Evolutionary conservation across 2,113 vertebrate species (phyloP), one percentile per base, ranked within the genome.

Genomic region (Pitta sordida): DNA sequence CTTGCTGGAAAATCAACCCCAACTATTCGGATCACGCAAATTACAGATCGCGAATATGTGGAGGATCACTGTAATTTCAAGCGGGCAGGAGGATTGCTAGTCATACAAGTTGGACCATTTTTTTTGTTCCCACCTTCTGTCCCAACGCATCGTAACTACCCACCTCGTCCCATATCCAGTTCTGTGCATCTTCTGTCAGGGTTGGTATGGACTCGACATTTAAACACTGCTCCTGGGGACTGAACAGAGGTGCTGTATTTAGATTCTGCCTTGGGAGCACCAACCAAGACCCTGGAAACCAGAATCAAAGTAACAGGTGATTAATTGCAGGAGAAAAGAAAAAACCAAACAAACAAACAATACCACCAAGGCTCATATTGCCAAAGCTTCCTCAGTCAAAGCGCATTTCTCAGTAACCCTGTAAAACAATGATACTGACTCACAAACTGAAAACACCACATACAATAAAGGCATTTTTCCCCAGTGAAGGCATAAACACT

Each of bases 121-220:
- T 78, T 87, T 46, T 26, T 5, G 11, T 53, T 55, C 13, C 39
- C 10, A 18, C 5, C 3, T 37, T 44, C 29, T 60, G 6, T 6
- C 41, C 10, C 13, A 32, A 86, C 64, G 41, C 48, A 74, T 26
- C 24, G 2, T 15, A 64, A 49, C 64, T 79, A 98, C 98, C 82
- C 84, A 99, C 99, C 99, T 99, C 99, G 97, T 80, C 98, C 99
- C 97, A 99, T 98, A 96, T 99, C 99, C 97, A 99, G 98, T 96
- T 99, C 99, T 20, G 99, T 99, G 97, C 99, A 99, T 95, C 98
- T 98, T 87, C 97, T 98, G 30, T 98, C 98, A 5, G 99, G 99
- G 96, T 99, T 99, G 97, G 98, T 99, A 94, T 99, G 99, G 90
- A 99, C 94, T 17, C 99, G 98, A 90, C 99, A 99, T 96, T 99